phyloP scores from a whole-genome alignment of 2,113 vertebrate genomes.

The Dromiciops gliroides region DNA sequence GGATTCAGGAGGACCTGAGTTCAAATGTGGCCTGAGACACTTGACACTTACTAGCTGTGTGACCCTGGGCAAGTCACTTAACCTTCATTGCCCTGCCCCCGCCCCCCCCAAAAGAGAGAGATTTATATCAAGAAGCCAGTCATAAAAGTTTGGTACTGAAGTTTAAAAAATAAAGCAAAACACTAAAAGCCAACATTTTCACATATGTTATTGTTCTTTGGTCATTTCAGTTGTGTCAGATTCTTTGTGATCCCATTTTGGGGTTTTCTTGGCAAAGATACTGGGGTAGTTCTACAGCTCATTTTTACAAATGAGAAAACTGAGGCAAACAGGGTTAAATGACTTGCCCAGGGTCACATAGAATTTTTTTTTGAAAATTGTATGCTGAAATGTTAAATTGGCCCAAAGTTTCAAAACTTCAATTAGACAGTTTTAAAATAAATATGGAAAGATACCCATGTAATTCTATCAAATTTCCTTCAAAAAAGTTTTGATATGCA shows the following conservation, averaged over 20 bases:
- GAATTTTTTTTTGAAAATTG: conserved; percentile 45
- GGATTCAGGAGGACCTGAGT: no score
- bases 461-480: neutral
- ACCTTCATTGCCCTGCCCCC: no score
- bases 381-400: neutral
- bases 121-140: neutral
- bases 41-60: no score
- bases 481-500: neutral
- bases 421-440: conserved; percentile 3
- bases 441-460: conserved; percentile 10
- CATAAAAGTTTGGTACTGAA: neutral
- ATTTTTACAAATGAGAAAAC: neutral
- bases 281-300: neutral
- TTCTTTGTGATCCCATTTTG: neutral
- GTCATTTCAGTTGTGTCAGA: neutral
- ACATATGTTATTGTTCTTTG: neutral
- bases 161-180: conserved; percentile 4
- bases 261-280: neutral
- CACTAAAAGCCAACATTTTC: neutral
- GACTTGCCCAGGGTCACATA: neutral
- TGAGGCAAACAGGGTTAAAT: neutral
- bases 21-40: no score
- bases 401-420: neutral
- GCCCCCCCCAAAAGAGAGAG: no score
- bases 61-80: no score